phyloP scores from a whole-genome alignment of 2,888 invertebrate genomes.

The Minunthozetes semirufus region DNA sequence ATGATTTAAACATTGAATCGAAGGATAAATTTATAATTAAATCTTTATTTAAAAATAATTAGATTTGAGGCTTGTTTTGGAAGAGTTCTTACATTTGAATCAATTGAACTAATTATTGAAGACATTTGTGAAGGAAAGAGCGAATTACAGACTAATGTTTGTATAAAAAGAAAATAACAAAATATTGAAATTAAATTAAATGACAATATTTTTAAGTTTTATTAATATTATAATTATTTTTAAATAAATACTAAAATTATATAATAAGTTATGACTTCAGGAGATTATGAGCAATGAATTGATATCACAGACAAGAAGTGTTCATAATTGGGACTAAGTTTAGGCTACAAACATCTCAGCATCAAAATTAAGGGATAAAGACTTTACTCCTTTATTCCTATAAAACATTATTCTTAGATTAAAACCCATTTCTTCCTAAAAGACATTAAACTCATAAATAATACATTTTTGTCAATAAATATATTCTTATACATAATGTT shows the following conservation, averaged over 20 bases:
- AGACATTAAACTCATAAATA: no score
- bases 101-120: not conserved
- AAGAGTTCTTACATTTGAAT: not conserved
- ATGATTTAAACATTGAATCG: not conserved
- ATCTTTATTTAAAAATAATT: not conserved
- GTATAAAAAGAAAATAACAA: not conserved
- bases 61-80: not conserved
- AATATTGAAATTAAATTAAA: not conserved
- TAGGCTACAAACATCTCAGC: not conserved
- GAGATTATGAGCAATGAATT: not conserved
- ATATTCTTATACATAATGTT: no score
- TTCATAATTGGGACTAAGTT: not conserved
- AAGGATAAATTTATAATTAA: no score
- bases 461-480: no score
- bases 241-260: no score
- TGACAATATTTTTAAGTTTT: no score
- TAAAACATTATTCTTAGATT: no score
- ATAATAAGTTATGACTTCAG: not conserved
- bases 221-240: no score
- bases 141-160: not conserved
- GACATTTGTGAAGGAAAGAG: no score
- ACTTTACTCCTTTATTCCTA: no score
- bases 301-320: slow-evolving; percentile 1
- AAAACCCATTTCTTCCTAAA: no score
- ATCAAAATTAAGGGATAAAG: no score